Percentiles rank a stretch among this genome's conserved stretches.
Evolutionary conservation across 2,888 invertebrate species (phyloP).

Genomic region (Rugalucina vietnamica): DNA sequence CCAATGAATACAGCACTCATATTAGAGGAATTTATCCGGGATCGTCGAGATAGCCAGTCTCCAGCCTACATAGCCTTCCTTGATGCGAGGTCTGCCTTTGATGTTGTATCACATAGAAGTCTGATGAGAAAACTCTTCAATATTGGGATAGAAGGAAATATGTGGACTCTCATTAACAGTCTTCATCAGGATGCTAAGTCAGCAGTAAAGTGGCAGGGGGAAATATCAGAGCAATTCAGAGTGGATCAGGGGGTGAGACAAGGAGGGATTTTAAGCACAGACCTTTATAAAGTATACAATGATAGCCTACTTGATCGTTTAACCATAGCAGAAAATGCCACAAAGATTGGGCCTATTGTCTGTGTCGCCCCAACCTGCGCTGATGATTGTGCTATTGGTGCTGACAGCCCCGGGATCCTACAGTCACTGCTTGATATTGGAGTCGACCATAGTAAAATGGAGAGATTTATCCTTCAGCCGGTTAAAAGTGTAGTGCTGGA

Average conservation of each 20-base stretch:
- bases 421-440: not conserved
- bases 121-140: constrained; percentile 18
- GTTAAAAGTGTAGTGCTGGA: not conserved
- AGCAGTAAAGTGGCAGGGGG: constrained; percentile 4
- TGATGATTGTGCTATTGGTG: not conserved
- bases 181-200: not conserved
- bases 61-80: constrained; percentile 12
- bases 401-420: not conserved
- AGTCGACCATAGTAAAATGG: not conserved
- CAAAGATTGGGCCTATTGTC: not conserved
- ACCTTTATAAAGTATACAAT: too few species aligned
- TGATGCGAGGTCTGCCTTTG: constrained; percentile 37
- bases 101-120: constrained; percentile 21
- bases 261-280: constrained; percentile 19
- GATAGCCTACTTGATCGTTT: not conserved
- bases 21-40: constrained; percentile 18
- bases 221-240: not conserved
- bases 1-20: constrained; percentile 21
- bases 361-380: not conserved
- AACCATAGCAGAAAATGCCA: too few species aligned
- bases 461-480: not conserved
- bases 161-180: constrained; percentile 7
- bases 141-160: constrained; percentile 14
- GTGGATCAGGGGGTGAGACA: constrained; percentile 17
- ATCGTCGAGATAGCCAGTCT: not conserved